phyloP scores from a whole-genome alignment of 2,113 vertebrate species.

The Morone saxatilis region DNA sequence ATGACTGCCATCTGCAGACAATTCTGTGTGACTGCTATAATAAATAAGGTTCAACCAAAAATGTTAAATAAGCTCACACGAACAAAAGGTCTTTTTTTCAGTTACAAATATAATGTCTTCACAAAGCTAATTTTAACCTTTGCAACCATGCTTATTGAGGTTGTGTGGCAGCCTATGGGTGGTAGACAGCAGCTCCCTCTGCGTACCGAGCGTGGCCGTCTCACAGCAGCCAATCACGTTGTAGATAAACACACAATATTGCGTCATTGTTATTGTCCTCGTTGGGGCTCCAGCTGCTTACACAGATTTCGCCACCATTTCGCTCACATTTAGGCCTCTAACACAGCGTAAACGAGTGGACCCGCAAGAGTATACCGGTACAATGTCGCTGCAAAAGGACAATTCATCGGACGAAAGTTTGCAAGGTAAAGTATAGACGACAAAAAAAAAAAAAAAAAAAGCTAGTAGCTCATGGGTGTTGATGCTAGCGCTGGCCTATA shows the following conservation, averaged over 20 bases:
- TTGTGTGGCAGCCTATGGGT: background rate
- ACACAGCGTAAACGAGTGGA: constrained; percentile 6
- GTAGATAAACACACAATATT: constrained; percentile 76
- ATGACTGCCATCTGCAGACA: constrained; percentile 68
- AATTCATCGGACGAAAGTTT: constrained; percentile 67
- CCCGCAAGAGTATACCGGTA: background rate
- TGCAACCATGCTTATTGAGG: background rate
- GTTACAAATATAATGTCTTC: too few species aligned
- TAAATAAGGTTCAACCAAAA: background rate
- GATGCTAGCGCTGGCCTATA: constrained; percentile 5
- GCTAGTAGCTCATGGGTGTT: background rate
- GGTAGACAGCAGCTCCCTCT: background rate
- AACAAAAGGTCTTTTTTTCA: background rate
- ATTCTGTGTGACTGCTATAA: constrained; percentile 11
- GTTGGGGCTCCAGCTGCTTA: constrained; percentile 23
- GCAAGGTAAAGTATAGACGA: constrained; percentile 70
- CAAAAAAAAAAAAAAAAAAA: background rate
- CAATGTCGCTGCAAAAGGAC: constrained; percentile 71
- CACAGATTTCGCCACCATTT: constrained; percentile 60
- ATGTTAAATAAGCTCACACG: background rate
- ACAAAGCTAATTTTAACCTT: background rate
- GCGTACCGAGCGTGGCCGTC: constrained; percentile 17
- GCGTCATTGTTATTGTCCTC: constrained; percentile 78
- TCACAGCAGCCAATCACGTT: constrained; percentile 65
- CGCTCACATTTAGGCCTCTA: background rate